Evolutionary conservation across 37 sponge, comb jelly and placozoan species (phyloP).

Genomic region (Bolinopsis microptera): DNA sequence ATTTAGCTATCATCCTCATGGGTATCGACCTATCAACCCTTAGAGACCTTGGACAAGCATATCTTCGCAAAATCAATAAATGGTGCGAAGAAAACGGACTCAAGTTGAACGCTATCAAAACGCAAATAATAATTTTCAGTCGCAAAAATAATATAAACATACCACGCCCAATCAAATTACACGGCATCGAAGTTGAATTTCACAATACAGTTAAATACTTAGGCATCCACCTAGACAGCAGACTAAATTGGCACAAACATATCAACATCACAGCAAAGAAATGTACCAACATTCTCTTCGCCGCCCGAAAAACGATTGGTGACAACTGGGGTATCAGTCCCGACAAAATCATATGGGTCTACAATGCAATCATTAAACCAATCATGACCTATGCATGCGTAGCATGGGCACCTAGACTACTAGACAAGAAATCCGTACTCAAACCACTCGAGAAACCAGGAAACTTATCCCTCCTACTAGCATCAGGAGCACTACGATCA

Average conservation of each 20-base stretch:
- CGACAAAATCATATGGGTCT: conserved; percentile 20
- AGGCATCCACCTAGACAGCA: conserved; percentile 18
- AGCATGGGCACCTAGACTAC: conserved; percentile 18
- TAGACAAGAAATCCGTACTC: not conserved
- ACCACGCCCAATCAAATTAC: conserved; percentile 6
- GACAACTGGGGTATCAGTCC: conserved; percentile 26
- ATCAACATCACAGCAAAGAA: not conserved
- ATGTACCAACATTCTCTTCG: no score
- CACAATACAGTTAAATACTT: conserved; percentile 13
- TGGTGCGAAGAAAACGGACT: conserved; percentile 50
- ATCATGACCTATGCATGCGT: conserved; percentile 46
- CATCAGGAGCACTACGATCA: conserved; percentile 10
- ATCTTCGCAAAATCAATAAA: not conserved
- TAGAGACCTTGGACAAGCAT: not conserved
- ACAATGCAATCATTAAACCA: no score
- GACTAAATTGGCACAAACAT: conserved; percentile 18
- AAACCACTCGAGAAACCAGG: not conserved
- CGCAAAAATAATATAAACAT: not conserved
- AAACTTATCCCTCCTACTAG: not conserved
- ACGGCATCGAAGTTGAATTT: not conserved
- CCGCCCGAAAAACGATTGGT: no score
- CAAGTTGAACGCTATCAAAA: conserved; percentile 40
- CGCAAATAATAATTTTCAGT: conserved; percentile 12
- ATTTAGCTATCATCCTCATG: not conserved
- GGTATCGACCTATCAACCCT: not conserved